Percentiles rank a stretch among this genome's conserved stretches.
Conservation (phyloP, 2,797 vertebrate genomes). For the Hipposideros larvatus region DNA sequence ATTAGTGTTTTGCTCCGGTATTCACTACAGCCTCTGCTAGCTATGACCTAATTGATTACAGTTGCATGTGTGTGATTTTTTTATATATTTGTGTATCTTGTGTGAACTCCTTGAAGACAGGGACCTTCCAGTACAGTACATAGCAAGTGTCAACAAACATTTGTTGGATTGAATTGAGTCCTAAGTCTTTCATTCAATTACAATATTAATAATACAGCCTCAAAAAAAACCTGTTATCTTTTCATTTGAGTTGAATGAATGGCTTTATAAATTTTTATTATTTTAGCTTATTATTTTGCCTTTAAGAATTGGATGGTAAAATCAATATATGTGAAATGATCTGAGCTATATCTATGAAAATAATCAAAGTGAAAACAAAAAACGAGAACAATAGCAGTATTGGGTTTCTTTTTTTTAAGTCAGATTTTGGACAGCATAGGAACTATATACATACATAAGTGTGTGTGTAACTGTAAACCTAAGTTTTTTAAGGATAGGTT, state of each 20-base stretch:
- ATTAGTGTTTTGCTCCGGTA: neutral
- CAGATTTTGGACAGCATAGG: neutral
- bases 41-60: neutral
- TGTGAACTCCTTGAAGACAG: neutral
- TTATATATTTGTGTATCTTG: neutral
- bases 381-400: neutral
- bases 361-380: neutral
- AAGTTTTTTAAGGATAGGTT: conserved; percentile 15
- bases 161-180: neutral
- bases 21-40: neutral
- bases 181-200: neutral
- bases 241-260: conserved; percentile 34
- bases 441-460: neutral
- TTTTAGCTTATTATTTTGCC: conserved; percentile 8
- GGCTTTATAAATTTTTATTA: conserved; percentile 30
- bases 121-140: neutral
- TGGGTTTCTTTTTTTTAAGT: neutral
- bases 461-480: neutral
- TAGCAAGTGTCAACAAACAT: neutral
- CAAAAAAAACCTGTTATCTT: neutral
- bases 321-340: neutral
- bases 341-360: conserved; percentile 32
- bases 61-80: neutral
- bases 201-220: neutral
- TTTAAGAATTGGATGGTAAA: neutral